Base-by-base conservation (phyloP, 2,113 vertebrate species). In the Cephalopterus ornatus region DNA sequence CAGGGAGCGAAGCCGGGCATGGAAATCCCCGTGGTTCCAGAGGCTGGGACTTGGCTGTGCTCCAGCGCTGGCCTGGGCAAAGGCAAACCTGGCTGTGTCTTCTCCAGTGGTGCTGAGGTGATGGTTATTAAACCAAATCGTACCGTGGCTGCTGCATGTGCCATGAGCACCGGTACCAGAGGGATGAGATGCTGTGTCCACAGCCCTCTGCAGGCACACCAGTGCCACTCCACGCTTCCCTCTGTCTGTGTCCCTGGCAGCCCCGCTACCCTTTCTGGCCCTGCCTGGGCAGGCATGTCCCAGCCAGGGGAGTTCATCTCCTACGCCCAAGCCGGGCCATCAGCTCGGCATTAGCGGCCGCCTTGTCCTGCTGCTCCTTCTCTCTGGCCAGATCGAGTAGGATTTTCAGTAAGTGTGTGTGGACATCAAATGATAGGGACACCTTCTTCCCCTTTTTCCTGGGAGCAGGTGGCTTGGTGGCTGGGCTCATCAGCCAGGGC, bases 361-460 rank as follows among this genome's bases (percentile, higher is more conserved):
- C 98, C 91, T 98, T 99, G 95, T 98, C 98, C 56, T 97, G 98
- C 97, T 98, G 97, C 85, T 99, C 98, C 92, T 98, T 98, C 94
- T 98, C 98, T 96, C 98, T 98, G 95, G 98, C 98, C 91, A 98
- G 95, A 74, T 98, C 98, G 1, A 99, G 98, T 88, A 98, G 98
- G 78, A 98, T 98, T 37, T 98, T 98, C 88, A 99, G 97, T 92
- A 99, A 96, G 9, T 98, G 98, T 55, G 97, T 98, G 87, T 98
- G 98, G 13, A 99, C 98, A 20, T 99, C 98, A 0, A 99, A 94
- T 35, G 98, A 99, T 50, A 99, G 97, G 70, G 97, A 97, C 41
- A 99, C 97, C 44, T 96, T 98, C 6, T 98, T 97, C 1, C 86
- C 98, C 92, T 97, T 98, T 93, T 98, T 98, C 13, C 66, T 1